Conservation (phyloP, 2,888 invertebrate genomes). For the Sympetrum striolatum region DNA sequence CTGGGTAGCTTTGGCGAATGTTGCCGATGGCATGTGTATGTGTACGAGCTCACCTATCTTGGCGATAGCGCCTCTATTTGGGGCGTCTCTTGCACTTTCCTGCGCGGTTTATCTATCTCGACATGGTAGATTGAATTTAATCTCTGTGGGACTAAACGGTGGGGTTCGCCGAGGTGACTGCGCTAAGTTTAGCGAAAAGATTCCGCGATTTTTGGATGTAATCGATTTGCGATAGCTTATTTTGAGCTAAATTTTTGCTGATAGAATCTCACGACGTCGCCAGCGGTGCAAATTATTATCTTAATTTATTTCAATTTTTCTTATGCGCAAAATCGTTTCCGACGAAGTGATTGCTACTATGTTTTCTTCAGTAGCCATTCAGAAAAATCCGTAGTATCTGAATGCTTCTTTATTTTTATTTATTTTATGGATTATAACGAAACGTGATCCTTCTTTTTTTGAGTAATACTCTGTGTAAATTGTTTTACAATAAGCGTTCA, state of each 20-base stretch:
- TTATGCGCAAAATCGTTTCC: too few species aligned
- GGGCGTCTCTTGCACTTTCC: neutral
- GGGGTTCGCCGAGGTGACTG: neutral
- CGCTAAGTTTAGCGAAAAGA: neutral
- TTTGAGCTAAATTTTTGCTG: neutral
- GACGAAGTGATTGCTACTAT: too few species aligned
- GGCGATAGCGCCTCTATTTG: neutral
- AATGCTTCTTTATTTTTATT: too few species aligned
- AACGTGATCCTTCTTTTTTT: too few species aligned
- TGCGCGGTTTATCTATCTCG: neutral
- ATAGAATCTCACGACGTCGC: neutral
- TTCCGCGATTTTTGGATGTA: too few species aligned
- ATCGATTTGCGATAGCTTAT: neutral
- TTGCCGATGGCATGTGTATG: neutral
- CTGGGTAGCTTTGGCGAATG: slow-evolving; percentile 11
- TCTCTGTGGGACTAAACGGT: neutral
- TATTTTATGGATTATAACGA: too few species aligned
- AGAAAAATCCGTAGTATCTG: too few species aligned
- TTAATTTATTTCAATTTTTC: too few species aligned
- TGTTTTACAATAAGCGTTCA: too few species aligned
- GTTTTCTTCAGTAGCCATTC: too few species aligned
- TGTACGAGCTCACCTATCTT: neutral
- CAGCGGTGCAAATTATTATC: too few species aligned
- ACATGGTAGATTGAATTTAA: neutral
- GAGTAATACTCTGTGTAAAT: too few species aligned